Base-by-base conservation (phyloP, 2,113 vertebrate species). In the Neolamprologus cancellatus region DNA sequence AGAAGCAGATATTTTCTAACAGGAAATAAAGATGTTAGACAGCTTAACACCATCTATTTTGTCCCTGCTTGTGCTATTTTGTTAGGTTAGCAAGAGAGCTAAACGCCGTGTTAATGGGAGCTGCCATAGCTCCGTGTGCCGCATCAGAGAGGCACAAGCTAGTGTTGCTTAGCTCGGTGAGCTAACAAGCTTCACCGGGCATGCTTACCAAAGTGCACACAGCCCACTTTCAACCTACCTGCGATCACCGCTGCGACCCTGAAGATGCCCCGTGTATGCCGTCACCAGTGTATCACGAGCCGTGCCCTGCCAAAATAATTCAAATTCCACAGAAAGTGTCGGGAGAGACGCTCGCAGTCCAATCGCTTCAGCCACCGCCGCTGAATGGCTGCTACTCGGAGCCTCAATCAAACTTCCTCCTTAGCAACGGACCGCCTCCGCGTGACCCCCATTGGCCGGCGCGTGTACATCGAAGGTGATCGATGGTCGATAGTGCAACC, bases 361-460 rank as follows among this genome's bases (percentile, higher is more conserved):
- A 88, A 90, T 88, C 89, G 91, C 88, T 92, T 94, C 94, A 91
- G 89, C 90, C 93, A 93, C 89, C 18, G 88, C 94, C 36, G 90
- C 91, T 96, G 92, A 94, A 93, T 92, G 94, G 93, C 93, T 93
- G 93, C 93, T 87, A 46, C 88, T 14, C 83, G 55, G 89, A 87
- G 79, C 71, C 89, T 93, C 95, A 95, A 95, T 93, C 95, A 92
- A 96, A 96, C 95, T 78, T 95, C 95, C 90, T 92, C 96, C 96
- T 91, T 96, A 94, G 96, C 96, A 95, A 96, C 96, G 95, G 92
- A 82, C 95, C 95, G 94, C 96, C 96, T 69, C 78, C 78, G 46
- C 55, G 36, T 32, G 30, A 55, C 59, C 74, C 23, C 23, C 5
- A 95, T 94, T 94, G 95, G 96, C 52, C 74, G 46, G 20, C 7